A percentile compares a stretch with the other conserved stretches of the same genome.
These are phyloP conservation scores for Notoglanidium macrostoma DNA, from an alignment of 2,797 vertebrate species.

Conservation along the genomic window DNA sequence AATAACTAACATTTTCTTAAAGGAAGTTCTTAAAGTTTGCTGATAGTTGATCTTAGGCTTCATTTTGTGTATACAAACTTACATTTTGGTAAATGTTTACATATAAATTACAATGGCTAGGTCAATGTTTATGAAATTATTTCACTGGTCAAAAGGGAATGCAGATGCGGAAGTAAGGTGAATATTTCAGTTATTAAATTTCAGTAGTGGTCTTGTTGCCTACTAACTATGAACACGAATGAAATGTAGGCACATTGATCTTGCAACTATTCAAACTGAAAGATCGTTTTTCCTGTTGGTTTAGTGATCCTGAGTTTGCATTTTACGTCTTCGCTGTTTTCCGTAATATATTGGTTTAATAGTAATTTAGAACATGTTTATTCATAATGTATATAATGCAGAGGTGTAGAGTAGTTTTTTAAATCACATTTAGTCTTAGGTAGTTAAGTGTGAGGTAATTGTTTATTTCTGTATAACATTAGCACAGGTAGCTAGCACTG, in stretches of 20 bases:
- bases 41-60: too few relatives aligned
- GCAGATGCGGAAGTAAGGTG: neutral
- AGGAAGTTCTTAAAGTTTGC: too few relatives aligned
- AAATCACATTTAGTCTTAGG: neutral
- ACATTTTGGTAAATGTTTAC: neutral
- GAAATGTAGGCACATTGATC: neutral
- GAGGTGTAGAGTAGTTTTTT: neutral
- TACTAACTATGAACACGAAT: neutral
- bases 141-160: neutral
- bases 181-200: neutral
- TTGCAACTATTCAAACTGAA: neutral
- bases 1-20: neutral
- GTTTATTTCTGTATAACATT: neutral
- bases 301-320: neutral
- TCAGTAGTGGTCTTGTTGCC: neutral
- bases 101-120: neutral
- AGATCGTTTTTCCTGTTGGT: neutral
- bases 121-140: neutral
- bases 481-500: neutral
- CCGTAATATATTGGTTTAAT: neutral
- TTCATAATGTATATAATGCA: neutral
- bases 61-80: neutral
- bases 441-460: neutral
- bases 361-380: neutral
- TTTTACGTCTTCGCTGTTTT: neutral